Conservation (phyloP, 2,797 vertebrate genomes). For the Neoniphon sammara region DNA sequence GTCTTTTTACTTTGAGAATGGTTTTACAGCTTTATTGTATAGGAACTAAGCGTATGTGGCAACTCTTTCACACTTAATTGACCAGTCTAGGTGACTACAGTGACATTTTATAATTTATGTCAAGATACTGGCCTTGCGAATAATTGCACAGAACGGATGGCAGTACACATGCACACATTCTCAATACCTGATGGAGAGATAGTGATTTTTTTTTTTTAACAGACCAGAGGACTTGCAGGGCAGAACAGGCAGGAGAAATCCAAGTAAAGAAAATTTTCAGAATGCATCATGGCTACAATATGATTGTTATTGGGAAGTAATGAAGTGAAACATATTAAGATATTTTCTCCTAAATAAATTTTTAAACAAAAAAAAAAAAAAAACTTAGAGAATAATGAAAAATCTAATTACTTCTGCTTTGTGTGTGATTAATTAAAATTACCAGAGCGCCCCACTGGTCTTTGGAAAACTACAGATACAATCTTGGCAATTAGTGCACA, state of each 20-base stretch:
- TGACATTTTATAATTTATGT: background rate
- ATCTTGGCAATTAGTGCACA: slow-evolving; percentile 86
- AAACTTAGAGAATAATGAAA: slow-evolving; percentile 78
- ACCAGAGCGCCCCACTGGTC: slow-evolving; percentile 81
- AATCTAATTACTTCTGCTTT: slow-evolving; percentile 85
- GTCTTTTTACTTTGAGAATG: no score
- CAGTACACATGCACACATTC: no score
- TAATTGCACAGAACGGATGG: background rate
- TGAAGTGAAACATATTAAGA: slow-evolving; percentile 71
- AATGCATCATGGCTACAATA: slow-evolving; percentile 11
- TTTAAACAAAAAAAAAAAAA: slow-evolving; percentile 76
- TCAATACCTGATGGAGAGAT: background rate
- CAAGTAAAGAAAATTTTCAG: background rate
- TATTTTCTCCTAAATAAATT: slow-evolving; percentile 49
- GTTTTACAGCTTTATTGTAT: background rate
- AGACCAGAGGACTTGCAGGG: background rate
- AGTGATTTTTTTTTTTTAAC: background rate
- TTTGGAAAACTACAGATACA: slow-evolving; percentile 81
- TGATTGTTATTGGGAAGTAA: slow-evolving; percentile 38
- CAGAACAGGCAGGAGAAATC: background rate
- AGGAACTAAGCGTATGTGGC: background rate
- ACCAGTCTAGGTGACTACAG: slow-evolving; percentile 11
- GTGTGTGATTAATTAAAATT: slow-evolving; percentile 88
- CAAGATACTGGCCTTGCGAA: background rate
- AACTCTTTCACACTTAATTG: background rate